These are phyloP conservation scores for Anguilla megastoma DNA, from an alignment of 2,797 vertebrate genomes.

Conservation along the genomic window DNA sequence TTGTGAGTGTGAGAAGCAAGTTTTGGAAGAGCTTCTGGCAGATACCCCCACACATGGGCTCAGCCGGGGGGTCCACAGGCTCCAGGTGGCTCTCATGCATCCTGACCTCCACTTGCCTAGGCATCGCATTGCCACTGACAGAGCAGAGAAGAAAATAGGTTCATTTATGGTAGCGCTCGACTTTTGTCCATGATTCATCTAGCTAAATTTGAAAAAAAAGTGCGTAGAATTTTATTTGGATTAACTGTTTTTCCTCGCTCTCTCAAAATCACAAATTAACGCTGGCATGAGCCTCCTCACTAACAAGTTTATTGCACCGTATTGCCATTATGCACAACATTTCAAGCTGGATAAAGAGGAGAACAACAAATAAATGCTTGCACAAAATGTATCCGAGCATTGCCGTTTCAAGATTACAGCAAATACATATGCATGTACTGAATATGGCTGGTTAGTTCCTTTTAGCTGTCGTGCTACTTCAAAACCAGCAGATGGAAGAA, in stretches of 20 bases:
- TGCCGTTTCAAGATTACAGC: not conserved
- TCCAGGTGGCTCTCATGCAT: slow-evolving; percentile 88
- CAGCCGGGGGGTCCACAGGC: slow-evolving; percentile 60
- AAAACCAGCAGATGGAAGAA: not conserved
- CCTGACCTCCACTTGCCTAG: slow-evolving; percentile 94
- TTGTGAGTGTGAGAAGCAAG: slow-evolving; percentile 89
- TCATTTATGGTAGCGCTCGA: not conserved
- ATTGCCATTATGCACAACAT: not conserved
- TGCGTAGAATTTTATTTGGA: not conserved
- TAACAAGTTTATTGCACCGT: not conserved
- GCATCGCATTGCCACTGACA: slow-evolving; percentile 87
- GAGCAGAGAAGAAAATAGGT: not conserved
- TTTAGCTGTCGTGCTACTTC: not conserved
- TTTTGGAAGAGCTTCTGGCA: slow-evolving; percentile 87
- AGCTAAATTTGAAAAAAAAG: not conserved
- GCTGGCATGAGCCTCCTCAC: not conserved
- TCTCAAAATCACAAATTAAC: not conserved
- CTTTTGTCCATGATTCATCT: not conserved
- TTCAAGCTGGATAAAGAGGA: not conserved
- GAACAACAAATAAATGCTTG: not conserved
- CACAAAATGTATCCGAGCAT: not conserved
- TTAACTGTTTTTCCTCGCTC: not conserved
- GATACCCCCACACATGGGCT: slow-evolving; percentile 70
- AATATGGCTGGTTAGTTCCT: not conserved
- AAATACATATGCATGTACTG: not conserved